Conservation (phyloP, 2,888 invertebrate genomes). For the Drosophila siamana region DNA sequence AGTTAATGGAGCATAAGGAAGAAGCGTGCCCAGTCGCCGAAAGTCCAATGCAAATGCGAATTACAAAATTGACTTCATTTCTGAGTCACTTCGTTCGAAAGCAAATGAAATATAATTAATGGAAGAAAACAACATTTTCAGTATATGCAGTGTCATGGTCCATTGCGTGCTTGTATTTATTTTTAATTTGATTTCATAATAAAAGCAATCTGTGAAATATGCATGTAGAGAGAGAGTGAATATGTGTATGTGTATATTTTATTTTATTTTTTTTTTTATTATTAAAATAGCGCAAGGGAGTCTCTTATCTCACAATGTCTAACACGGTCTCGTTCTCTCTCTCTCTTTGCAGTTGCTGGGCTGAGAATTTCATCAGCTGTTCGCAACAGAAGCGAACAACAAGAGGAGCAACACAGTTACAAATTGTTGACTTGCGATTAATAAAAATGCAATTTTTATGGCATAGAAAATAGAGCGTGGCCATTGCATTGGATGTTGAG, state of each 20-base stretch:
- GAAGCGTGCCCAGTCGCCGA: conserved; percentile 34
- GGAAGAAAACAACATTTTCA: conserved; percentile 3
- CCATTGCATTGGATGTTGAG: conserved; percentile 59
- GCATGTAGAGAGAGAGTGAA: conserved; percentile 1
- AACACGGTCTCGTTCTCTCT: conserved; percentile 34
- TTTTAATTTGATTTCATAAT: conserved; percentile 79
- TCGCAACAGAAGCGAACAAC: conserved; percentile 15
- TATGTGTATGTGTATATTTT: conserved; percentile 1
- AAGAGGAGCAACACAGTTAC: conserved; percentile 18
- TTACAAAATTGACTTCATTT: conserved; percentile 17
- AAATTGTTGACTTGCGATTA: conserved; percentile 47
- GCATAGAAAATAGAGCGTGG: conserved; percentile 73
- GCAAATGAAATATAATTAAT: background rate
- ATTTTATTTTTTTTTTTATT: conserved; percentile 18
- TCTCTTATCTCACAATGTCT: conserved; percentile 59
- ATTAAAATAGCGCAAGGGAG: conserved; percentile 54
- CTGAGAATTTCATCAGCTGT: conserved; percentile 75
- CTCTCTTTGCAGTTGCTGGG: conserved; percentile 39
- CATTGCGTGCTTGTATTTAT: conserved; percentile 50
- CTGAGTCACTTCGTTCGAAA: conserved; percentile 47
- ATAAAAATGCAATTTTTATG: conserved; percentile 77
- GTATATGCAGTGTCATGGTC: conserved; percentile 60
- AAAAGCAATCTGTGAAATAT: conserved; percentile 49
- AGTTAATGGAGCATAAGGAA: conserved; percentile 24
- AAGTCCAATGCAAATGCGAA: conserved; percentile 39